Conservation (phyloP, 2,797 vertebrate species). For the Sebastes aleutianus region DNA sequence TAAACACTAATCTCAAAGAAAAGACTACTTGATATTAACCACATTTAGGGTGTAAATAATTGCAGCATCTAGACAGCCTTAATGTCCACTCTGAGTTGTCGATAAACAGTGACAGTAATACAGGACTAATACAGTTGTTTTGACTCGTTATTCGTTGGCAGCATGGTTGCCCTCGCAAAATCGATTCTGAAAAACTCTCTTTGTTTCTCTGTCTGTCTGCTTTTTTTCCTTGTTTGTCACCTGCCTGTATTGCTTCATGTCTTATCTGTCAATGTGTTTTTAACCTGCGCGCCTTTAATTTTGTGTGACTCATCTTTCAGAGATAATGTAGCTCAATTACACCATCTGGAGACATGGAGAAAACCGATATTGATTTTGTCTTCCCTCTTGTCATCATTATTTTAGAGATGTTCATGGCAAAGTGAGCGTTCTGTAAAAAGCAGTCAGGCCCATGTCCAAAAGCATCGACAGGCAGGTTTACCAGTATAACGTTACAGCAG, state of each 20-base stretch:
- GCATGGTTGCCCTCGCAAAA: not conserved
- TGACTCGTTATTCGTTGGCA: conserved; percentile 4
- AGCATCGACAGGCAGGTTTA: conserved; percentile 3
- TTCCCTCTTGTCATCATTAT: conserved; percentile 36
- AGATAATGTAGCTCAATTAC: conserved; percentile 53
- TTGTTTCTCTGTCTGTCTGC: conserved; percentile 1
- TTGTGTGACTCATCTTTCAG: conserved; percentile 36
- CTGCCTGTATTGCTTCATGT: conserved; percentile 39
- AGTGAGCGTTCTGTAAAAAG: conserved; percentile 8
- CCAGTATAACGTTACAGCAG: not conserved
- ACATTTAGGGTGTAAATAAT: not conserved
- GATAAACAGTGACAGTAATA: conserved; percentile 8
- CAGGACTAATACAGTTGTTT: not conserved
- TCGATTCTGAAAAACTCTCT: conserved; percentile 29
- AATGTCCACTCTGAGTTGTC: conserved; percentile 4
- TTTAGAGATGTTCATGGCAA: conserved; percentile 18
- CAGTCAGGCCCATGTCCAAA: not conserved
- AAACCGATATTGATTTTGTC: conserved; percentile 53
- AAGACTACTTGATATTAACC: not conserved
- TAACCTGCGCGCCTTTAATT: conserved; percentile 31
- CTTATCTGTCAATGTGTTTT: conserved; percentile 31
- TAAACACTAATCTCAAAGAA: not conserved
- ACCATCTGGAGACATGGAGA: conserved; percentile 36
- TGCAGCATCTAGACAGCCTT: not conserved
- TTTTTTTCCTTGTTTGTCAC: conserved; percentile 25